Base-by-base conservation (phyloP, 2,113 vertebrate species). In the Acrocephalus kingi region DNA sequence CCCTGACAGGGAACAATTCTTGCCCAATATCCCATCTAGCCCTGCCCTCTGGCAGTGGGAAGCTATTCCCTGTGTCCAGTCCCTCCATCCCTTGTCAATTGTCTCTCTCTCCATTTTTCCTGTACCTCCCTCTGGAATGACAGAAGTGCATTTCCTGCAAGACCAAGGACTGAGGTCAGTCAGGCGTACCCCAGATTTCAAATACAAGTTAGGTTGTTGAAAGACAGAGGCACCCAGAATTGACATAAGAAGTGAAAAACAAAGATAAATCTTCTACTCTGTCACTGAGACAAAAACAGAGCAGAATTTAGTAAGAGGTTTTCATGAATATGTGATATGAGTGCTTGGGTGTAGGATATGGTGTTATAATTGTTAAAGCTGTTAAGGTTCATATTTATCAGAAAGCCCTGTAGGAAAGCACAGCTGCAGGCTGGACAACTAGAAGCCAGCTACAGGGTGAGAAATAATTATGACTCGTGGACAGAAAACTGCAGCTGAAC, bases 71-170 rank as follows among this genome's bases (percentile, higher is more conserved):
- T n/a, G 28, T 0, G 0, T 55, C 28, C n/a, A 48, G 15, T 7
- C 28, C 2, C 24, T 71, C 3, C 49, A 35, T 0, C 17, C 43
- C 25, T 49, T 35, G 25, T 0, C 3, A 22, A 1, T 21, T 15
- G 2, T 56, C 21, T 49, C 30, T 55, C 20, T 55, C 20, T 79
- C 20, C 56, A 35, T 10, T 14, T 41, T 30, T 63, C 24, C 30
- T 79, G 20, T 2, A 33, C 24, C 30, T 71, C 30, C n/a, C 30
- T 35, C 11, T 72, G 20, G 16, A 63, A 87, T 25, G 10, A 46
- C 27, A 49, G 35, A 83, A 13, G 11, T 45, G 21, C 19, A 54
- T 51, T 66, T 79, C 15, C 74, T 62, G 17, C 72, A 90, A 37
- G 46, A 77, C 20, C 59, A 78, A 33, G 41, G 25, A 41, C 52